These are phyloP conservation scores for Esperia sulphurella DNA, from an alignment of 2,888 invertebrate genomes.

Conservation along the genomic window DNA sequence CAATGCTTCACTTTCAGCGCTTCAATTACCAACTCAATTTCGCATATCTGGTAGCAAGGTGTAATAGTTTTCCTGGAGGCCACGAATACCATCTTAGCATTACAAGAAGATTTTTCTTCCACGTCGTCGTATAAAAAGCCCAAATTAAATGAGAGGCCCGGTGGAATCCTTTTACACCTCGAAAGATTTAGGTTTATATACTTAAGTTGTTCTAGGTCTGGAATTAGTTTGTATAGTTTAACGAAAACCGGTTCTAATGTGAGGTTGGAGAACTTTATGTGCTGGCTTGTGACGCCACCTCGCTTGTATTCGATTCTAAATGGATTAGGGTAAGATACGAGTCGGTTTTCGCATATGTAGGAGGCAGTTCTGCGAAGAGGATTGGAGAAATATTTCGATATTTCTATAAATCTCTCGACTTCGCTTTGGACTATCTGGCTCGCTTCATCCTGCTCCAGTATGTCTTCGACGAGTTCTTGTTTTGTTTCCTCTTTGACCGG, in stretches of 20 bases:
- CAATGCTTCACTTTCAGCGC: conserved; percentile 39
- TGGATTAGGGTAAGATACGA: conserved; percentile 55
- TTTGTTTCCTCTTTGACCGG: conserved; percentile 38
- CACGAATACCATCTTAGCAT: conserved; percentile 60
- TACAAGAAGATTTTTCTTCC: conserved; percentile 45
- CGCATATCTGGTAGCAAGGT: conserved; percentile 67
- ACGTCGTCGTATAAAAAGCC: conserved; percentile 60
- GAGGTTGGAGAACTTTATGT: conserved; percentile 57
- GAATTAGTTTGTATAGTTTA: conserved; percentile 57
- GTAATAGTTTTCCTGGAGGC: conserved; percentile 62
- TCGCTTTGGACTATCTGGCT: conserved; percentile 45
- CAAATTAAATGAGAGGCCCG: conserved; percentile 57
- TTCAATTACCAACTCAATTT: conserved; percentile 54
- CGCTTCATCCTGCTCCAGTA: conserved; percentile 8
- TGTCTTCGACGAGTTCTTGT: conserved; percentile 30
- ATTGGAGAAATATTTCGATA: conserved; percentile 65
- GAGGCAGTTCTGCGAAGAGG: conserved; percentile 62
- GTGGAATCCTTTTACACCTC: conserved; percentile 58
- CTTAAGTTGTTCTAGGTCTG: conserved; percentile 60
- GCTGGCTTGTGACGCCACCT: conserved; percentile 49
- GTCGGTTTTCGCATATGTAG: conserved; percentile 54
- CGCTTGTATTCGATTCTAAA: conserved; percentile 54
- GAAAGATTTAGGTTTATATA: conserved; percentile 56
- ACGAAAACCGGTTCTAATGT: conserved; percentile 60
- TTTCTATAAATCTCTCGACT: conserved; percentile 61